Evolutionary conservation across 2,113 vertebrate species (phyloP).

Genomic region (Prunella fulvescens): DNA sequence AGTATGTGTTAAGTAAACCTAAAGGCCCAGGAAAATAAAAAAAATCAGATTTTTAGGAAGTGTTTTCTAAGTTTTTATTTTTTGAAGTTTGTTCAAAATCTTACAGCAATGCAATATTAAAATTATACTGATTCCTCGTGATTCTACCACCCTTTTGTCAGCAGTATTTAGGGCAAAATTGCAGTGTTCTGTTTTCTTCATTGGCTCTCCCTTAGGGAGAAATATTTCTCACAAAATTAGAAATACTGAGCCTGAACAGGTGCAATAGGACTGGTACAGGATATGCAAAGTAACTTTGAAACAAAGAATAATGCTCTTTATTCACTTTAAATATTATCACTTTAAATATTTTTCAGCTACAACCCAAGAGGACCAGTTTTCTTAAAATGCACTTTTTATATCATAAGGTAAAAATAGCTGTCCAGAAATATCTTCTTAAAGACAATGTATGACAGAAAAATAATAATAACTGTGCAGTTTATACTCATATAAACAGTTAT

Average conservation of each 20-base stretch:
- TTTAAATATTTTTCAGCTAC: not conserved
- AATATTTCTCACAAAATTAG: not conserved
- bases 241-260: not conserved
- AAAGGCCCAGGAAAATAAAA: not conserved
- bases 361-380: not conserved
- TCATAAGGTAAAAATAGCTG: not conserved
- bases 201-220: not conserved
- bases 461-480: not conserved
- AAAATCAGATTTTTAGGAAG: not conserved
- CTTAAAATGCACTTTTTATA: not conserved
- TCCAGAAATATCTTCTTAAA: not conserved
- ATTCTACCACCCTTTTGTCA: not conserved
- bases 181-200: not conserved
- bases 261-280: not conserved
- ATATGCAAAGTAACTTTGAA: not conserved
- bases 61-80: not conserved
- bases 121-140: not conserved
- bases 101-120: not conserved
- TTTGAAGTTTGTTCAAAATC: not conserved
- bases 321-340: not conserved
- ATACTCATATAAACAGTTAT: not conserved
- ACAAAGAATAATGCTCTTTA: not conserved
- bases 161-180: not conserved
- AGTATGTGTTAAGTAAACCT: not conserved
- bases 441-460: not conserved